These are phyloP conservation scores for Cataglyphis albicans DNA, from an alignment of 2,888 invertebrate species.

Conservation along the genomic window DNA sequence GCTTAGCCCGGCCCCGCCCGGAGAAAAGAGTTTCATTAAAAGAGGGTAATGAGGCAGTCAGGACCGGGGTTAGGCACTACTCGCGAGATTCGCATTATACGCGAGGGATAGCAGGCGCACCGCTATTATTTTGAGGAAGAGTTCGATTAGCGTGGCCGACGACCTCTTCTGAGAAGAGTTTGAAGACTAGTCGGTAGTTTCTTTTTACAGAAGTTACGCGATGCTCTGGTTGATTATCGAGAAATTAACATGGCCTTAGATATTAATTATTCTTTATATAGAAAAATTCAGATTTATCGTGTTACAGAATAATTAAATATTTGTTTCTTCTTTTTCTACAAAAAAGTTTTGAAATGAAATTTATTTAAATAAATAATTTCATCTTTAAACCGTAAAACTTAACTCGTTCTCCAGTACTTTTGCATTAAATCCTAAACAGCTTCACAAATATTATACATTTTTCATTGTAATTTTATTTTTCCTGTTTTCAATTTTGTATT, in stretches of 20 bases:
- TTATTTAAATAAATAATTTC: background rate
- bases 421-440: background rate
- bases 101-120: constrained; percentile 41
- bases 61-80: constrained; percentile 70
- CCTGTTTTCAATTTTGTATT: constrained; percentile 33
- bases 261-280: background rate
- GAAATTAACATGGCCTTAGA: constrained; percentile 11
- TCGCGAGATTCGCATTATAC: constrained; percentile 70
- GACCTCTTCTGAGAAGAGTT: constrained; percentile 60
- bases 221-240: constrained; percentile 17
- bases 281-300: constrained; percentile 12
- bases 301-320: background rate
- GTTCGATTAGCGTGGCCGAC: constrained; percentile 76
- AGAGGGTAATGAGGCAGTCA: constrained; percentile 80
- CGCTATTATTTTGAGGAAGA: constrained; percentile 74
- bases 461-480: background rate
- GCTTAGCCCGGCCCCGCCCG: constrained; percentile 79
- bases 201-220: constrained; percentile 43
- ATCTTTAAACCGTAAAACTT: background rate
- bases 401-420: background rate
- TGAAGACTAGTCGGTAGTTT: constrained; percentile 51
- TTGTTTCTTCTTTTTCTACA: background rate
- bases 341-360: no score
- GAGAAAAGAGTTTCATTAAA: constrained; percentile 85
- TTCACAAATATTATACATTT: constrained; percentile 3